Evolutionary conservation across 2,797 vertebrate species (phyloP).

Genomic region (Diceros bicornis): DNA sequence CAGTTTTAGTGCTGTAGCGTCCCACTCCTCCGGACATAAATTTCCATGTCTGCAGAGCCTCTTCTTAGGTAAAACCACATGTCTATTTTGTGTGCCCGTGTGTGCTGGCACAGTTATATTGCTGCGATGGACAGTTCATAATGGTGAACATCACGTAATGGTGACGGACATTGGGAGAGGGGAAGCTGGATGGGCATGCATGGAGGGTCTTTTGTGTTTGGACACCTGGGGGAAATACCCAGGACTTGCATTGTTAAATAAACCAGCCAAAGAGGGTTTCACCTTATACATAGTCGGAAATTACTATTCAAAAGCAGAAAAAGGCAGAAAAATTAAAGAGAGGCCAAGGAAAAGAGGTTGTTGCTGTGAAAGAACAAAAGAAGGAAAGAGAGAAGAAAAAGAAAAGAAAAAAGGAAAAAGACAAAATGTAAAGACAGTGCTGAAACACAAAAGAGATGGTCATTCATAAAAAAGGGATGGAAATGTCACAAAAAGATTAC

Average conservation of each 20-base stretch:
- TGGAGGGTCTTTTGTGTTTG: conserved; percentile 16
- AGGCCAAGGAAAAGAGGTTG: background rate
- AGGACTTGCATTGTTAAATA: background rate
- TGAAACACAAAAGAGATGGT: background rate
- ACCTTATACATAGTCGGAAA: background rate
- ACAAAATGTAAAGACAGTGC: background rate
- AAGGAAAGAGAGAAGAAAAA: background rate
- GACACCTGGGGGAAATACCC: conserved; percentile 7
- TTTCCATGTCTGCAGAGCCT: conserved; percentile 63
- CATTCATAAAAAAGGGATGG: background rate
- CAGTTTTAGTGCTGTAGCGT: conserved; percentile 78
- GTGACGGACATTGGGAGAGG: background rate
- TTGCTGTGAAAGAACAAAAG: background rate
- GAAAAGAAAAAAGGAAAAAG: background rate
- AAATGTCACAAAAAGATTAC: background rate
- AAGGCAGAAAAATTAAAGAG: background rate
- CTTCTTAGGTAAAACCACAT: conserved; percentile 69
- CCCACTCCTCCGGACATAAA: conserved; percentile 74
- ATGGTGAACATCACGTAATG: too few species aligned
- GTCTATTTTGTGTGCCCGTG: background rate
- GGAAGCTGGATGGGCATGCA: too few species aligned
- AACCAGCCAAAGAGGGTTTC: conserved; percentile 17
- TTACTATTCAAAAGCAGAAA: background rate
- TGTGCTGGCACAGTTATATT: background rate
- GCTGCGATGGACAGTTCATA: background rate